Base-by-base conservation (phyloP, 2,888 invertebrate species). In the Dione juno region DNA sequence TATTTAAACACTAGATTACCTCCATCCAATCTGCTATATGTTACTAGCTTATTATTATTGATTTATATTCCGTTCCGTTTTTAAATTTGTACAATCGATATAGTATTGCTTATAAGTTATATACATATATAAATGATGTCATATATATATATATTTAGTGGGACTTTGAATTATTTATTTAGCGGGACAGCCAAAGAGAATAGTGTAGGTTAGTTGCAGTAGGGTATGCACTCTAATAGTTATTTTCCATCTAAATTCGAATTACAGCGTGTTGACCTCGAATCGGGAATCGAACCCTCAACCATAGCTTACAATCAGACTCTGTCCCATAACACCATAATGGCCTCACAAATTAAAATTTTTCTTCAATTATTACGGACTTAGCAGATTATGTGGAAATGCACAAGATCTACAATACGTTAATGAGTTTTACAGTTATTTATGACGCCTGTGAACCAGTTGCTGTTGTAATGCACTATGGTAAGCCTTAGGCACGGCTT, bases 31-130 rank as follows among this genome's bases (percentile, higher is more conserved):
- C n/a, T n/a, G n/a, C n/a, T 43, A 19, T 35, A 43, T 19, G 35
- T n/a, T n/a, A 37, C 7, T 54, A 45, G 19, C 43, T 66, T 14
- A 40, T 63, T 53, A 6, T 35, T 68, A 63, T 68, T 68, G 68
- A 63, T 68, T 68, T 68, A 68, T 68, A 63, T 68, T 50, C 41
- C 28, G 53, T 54, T 68, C 19, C 67, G 61, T 68, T 68, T 35
- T 61, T 28, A 28, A 28, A 28, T 63, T 68, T 54, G 53, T 53
- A 45, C 40, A 21, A 41, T 28, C 11, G 14, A 21, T 65, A 41
- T 65, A 65, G n/a, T 40, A 21, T 50, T 37, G 64, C 19, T 53
- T 53, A 53, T 65, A 53, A 65, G 41, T 19, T 40, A 65, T 41
- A 41, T 40, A 13, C n/a, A n/a, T n/a, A n/a, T n/a, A n/a, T n/a